These are phyloP conservation scores for Brachycybe producta DNA, from an alignment of 2,888 invertebrate species.

Conservation along the genomic window DNA sequence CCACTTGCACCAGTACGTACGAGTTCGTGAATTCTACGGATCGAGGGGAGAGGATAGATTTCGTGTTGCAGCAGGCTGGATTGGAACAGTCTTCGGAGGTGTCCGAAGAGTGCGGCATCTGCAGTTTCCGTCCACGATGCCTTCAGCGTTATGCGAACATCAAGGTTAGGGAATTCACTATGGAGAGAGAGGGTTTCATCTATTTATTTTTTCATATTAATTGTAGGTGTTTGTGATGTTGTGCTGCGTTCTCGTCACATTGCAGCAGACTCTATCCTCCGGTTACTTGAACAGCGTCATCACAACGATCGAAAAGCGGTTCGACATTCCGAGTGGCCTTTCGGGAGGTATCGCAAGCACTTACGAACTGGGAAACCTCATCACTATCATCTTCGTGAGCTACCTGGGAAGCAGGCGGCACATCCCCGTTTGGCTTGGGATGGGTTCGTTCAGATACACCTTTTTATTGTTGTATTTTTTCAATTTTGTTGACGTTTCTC, in stretches of 20 bases:
- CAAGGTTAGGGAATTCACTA: conserved; percentile 46
- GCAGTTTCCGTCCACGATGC: conserved; percentile 68
- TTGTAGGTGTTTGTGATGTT: conserved; percentile 74
- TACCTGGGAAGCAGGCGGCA: conserved; percentile 84
- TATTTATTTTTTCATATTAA: conserved; percentile 18
- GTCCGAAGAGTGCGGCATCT: conserved; percentile 73
- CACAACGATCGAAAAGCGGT: conserved; percentile 87
- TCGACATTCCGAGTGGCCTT: conserved; percentile 80
- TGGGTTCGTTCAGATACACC: conserved; percentile 45
- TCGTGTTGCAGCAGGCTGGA: conserved; percentile 2
- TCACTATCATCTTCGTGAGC: conserved; percentile 89
- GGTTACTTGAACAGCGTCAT: conserved; percentile 91
- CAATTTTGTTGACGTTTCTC: background rate
- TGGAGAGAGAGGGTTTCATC: background rate
- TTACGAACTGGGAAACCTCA: conserved; percentile 89
- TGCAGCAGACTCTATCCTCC: conserved; percentile 79
- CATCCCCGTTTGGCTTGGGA: conserved; percentile 89
- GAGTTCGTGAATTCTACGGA: conserved; percentile 15
- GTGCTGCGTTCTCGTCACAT: conserved; percentile 74
- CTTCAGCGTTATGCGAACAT: conserved; percentile 81
- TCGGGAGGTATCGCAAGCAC: conserved; percentile 87
- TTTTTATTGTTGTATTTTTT: conserved; percentile 3
- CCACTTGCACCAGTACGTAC: conserved; percentile 19
- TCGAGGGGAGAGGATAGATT: conserved; percentile 5
- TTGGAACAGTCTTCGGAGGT: conserved; percentile 32